Evolutionary conservation across 1,140 invertebrate genomes (phyloP), one percentile per base, ranked within the genome.

Genomic region (Drosophila kurseongensis): DNA sequence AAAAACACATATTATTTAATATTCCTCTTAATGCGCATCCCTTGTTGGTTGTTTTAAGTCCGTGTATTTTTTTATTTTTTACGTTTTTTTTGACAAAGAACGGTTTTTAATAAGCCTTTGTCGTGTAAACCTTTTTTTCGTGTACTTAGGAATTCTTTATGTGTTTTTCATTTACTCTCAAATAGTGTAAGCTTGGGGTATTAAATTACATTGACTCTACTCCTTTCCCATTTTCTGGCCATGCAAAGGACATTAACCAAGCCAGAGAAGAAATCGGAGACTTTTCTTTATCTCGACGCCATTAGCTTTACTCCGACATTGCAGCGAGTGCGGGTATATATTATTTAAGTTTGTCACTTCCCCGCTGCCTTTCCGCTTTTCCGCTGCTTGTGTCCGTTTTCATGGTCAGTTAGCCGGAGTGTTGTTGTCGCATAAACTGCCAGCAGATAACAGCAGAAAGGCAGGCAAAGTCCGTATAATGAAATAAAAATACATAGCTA

Each of bases 401-500:
- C 83, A 86, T 86, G 83, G 82, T 82, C 82, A 86, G 83, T 85
- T 82, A 18, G 52, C 58, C 35, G 35, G 40, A 36, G 40, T 42
- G 59, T 71, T 41, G 51, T 44, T 75, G 60, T 57, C 45, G 38
- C 83, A 86, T 86, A 82, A 86, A 82, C 75, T 88, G 84, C 66
- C 59, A 52, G 56, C 67, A 86, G 83, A 86, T 88, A 89, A 86
- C 83, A 86, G 75, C 83, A 83, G 72, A 83, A 76, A 86, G 83
- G 83, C 83, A 88, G 84, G 50, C 63, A 67, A 86, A 86, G 88
- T 86, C 84, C 83, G 47, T 77, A 79, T 86, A 86, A 86, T 86
- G 79, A 86, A 86, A 86, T 86, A 86, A 86, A 86, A 86, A 89
- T 82, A 88, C 79, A 85, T 86, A 54, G 82, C 78, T 65, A 82